phyloP scores from a whole-genome alignment of 92 coral and sea anemone species.

The Phenganax marumi region DNA sequence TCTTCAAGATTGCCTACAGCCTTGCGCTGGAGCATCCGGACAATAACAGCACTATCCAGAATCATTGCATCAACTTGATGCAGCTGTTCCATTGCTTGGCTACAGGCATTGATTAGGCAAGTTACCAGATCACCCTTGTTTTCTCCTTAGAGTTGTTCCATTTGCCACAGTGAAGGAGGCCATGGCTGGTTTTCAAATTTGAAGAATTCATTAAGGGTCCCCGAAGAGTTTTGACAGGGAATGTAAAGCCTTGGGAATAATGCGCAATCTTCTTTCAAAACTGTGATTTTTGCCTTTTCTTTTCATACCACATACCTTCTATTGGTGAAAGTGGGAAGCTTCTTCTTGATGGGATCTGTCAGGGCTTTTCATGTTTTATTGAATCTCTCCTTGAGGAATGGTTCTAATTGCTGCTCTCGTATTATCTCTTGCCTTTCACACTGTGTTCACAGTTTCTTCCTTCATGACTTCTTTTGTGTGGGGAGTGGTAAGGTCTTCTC shows the following conservation, averaged over 20 bases:
- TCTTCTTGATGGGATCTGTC: conserved; percentile 42
- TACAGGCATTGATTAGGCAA: conserved; percentile 40
- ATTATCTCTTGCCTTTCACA: conserved; percentile 32
- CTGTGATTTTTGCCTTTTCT: conserved; percentile 54
- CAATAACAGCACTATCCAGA: conserved; percentile 56
- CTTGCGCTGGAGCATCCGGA: conserved; percentile 44
- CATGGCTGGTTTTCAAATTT: conserved; percentile 54
- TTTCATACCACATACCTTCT: conserved; percentile 32
- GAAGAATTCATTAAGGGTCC: conserved; percentile 41
- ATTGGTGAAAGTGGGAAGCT: conserved; percentile 6
- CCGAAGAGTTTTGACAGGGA: conserved; percentile 56
- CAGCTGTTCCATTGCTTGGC: conserved; percentile 41
- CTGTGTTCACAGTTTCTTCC: conserved; percentile 38
- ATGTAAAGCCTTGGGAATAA: conserved; percentile 57
- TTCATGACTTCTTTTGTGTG: conserved; percentile 64
- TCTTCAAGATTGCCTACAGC: too few relatives aligned
- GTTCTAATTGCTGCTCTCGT: conserved; percentile 50
- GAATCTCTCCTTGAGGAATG: conserved; percentile 52
- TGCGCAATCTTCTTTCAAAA: conserved; percentile 56
- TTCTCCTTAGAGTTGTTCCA: conserved; percentile 60
- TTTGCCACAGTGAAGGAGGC: conserved; percentile 54
- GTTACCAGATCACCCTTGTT: neutral
- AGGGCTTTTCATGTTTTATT: conserved; percentile 33
- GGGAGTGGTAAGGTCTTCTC: conserved; percentile 59
- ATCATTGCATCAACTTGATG: conserved; percentile 38